These are phyloP conservation scores for Rhopilema esculentum DNA, from an alignment of 30 jellyfish, hydroid and myxozoan species.

Conservation along the genomic window DNA sequence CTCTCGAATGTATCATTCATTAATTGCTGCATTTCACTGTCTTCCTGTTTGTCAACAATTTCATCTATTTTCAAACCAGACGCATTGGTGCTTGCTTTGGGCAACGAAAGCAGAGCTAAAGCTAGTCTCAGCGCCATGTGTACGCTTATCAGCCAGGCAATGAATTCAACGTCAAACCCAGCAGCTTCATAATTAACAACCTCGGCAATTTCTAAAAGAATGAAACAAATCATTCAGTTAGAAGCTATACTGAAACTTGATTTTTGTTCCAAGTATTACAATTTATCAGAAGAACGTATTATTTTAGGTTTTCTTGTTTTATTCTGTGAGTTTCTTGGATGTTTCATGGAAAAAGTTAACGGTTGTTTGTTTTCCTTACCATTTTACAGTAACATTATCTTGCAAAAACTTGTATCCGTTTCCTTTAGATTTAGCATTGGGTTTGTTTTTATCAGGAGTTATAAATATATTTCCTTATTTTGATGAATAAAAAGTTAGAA, in stretches of 20 bases:
- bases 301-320: no score
- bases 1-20: constrained; percentile 64
- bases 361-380: no score
- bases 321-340: no score
- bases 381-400: no score
- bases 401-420: no score
- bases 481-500: no score
- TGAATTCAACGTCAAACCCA: constrained; percentile 50
- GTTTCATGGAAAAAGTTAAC: no score
- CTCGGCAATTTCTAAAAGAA: constrained; percentile 35
- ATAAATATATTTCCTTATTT: no score
- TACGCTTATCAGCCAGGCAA: constrained; percentile 56
- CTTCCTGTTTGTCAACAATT: neutral
- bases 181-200: constrained; percentile 6
- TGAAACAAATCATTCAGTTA: neutral
- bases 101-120: constrained; percentile 8
- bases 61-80: neutral
- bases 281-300: neutral
- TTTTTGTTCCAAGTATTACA: neutral
- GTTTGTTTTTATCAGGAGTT: no score
- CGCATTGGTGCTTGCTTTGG: constrained; percentile 1
- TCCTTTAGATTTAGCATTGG: no score
- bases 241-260: neutral
- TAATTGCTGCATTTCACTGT: neutral
- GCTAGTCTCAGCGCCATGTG: constrained; percentile 65